A percentile compares a stretch with the other conserved stretches of the same genome.
These are phyloP conservation scores for Frankliniella fusca DNA, from an alignment of 2,888 invertebrate species.

Conservation along the genomic window DNA sequence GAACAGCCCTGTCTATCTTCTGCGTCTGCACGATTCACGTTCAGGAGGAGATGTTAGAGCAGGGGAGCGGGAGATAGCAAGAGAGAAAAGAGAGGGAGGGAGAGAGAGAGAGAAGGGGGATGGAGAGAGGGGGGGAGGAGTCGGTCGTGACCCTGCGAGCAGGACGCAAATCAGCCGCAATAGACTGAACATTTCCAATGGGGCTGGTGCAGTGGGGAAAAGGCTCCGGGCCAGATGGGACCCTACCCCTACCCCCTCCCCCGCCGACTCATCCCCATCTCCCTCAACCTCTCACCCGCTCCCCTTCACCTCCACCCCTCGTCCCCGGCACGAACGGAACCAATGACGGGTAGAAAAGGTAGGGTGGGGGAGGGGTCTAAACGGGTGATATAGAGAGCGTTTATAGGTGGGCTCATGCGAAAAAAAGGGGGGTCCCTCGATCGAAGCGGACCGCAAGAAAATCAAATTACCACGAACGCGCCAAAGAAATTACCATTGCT, in stretches of 20 bases:
- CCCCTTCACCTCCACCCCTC: neutral
- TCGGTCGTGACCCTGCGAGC: neutral
- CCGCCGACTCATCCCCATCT: neutral
- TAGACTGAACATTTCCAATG: conserved; percentile 6
- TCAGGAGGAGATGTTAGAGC: neutral
- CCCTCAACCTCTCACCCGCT: neutral
- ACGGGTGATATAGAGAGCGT: no score
- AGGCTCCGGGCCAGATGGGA: conserved; percentile 10
- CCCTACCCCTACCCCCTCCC: neutral
- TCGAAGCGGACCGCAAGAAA: no score
- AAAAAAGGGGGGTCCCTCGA: no score
- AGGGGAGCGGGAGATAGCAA: neutral
- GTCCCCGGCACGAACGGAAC: neutral
- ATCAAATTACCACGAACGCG: no score
- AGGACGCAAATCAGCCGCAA: conserved; percentile 10
- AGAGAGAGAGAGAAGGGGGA: neutral
- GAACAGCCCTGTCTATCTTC: no score
- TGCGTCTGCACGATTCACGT: neutral
- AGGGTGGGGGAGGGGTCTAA: no score
- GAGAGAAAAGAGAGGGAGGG: neutral
- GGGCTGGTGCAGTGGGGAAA: neutral
- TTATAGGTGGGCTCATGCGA: no score
- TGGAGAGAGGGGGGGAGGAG: neutral
- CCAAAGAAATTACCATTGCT: no score
- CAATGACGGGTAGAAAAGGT: neutral